Conservation (phyloP, 2,888 invertebrate species). For the Andrena praecox region DNA sequence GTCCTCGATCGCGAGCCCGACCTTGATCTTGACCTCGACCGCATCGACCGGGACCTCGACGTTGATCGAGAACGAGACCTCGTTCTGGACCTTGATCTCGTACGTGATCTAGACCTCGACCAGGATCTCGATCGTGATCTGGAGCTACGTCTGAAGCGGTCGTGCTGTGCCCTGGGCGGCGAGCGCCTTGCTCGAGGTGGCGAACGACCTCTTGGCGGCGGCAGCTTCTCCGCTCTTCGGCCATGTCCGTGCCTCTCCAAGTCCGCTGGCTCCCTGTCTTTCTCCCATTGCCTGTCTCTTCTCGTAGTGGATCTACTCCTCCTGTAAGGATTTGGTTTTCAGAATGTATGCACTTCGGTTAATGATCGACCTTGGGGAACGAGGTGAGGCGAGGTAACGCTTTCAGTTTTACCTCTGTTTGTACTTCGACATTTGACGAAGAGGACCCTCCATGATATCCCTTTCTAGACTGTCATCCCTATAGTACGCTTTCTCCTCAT, state of each 20-base stretch:
- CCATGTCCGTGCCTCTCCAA: slow-evolving; percentile 70
- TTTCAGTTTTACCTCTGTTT: slow-evolving; percentile 47
- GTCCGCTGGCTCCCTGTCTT: slow-evolving; percentile 74
- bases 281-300: slow-evolving; percentile 76
- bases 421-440: slow-evolving; percentile 52
- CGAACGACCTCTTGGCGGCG: slow-evolving; percentile 61
- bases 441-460: slow-evolving; percentile 73
- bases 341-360: not conserved
- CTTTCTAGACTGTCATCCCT: slow-evolving; percentile 78
- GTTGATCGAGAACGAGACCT: slow-evolving; percentile 68
- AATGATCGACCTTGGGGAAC: not conserved
- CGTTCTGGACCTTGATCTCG: slow-evolving; percentile 62
- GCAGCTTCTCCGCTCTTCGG: slow-evolving; percentile 64
- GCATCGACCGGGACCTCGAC: slow-evolving; percentile 80
- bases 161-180: slow-evolving; percentile 81
- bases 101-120: slow-evolving; percentile 75
- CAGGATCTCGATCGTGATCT: slow-evolving; percentile 74
- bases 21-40: slow-evolving; percentile 62
- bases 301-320: slow-evolving; percentile 66
- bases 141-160: slow-evolving; percentile 76
- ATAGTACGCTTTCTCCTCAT: slow-evolving; percentile 75
- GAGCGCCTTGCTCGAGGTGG: slow-evolving; percentile 72
- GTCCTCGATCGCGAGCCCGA: slow-evolving; percentile 71
- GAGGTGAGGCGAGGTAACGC: not conserved
- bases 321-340: slow-evolving; percentile 23